These are phyloP conservation scores for Gonatopus flavifemur DNA, from an alignment of 1,140 invertebrate species.

Conservation along the genomic window DNA sequence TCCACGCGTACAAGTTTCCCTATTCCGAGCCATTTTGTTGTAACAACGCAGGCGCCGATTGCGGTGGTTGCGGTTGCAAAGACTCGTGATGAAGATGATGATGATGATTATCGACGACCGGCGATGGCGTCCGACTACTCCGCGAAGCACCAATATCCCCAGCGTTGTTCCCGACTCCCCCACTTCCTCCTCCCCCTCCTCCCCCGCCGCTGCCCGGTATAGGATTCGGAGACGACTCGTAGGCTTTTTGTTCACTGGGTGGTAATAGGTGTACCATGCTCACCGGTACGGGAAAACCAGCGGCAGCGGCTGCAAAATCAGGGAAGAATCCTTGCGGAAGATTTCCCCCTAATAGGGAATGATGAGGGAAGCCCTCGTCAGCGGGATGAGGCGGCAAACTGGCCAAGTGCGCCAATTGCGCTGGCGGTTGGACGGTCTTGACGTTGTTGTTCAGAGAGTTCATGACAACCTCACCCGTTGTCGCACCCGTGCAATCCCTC, in stretches of 20 bases:
- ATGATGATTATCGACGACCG: constrained; percentile 29
- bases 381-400: constrained; percentile 35
- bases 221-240: constrained; percentile 32
- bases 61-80: constrained; percentile 41
- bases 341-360: constrained; percentile 65
- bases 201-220: constrained; percentile 4
- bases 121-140: constrained; percentile 42
- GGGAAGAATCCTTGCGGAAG: constrained; percentile 72
- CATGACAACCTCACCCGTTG: constrained; percentile 69
- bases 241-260: constrained; percentile 69
- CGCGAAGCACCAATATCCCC: too few species aligned
- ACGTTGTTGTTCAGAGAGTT: constrained; percentile 73
- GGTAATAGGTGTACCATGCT: constrained; percentile 81
- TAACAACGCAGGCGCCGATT: constrained; percentile 48
- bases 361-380: constrained; percentile 57
- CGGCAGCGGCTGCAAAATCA: constrained; percentile 71
- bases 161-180: constrained; percentile 6
- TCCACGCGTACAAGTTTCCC: constrained; percentile 4
- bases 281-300: constrained; percentile 77
- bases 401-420: constrained; percentile 54
- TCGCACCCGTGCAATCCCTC: constrained; percentile 78
- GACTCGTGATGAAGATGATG: constrained; percentile 43
- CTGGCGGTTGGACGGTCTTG: constrained; percentile 58
- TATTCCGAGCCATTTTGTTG: constrained; percentile 54
- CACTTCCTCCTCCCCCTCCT: constrained; percentile 8